Percentiles rank a stretch among this genome's conserved stretches.
phyloP scores from a whole-genome alignment of 2,888 invertebrate genomes.

The Caradrina kadenii region DNA sequence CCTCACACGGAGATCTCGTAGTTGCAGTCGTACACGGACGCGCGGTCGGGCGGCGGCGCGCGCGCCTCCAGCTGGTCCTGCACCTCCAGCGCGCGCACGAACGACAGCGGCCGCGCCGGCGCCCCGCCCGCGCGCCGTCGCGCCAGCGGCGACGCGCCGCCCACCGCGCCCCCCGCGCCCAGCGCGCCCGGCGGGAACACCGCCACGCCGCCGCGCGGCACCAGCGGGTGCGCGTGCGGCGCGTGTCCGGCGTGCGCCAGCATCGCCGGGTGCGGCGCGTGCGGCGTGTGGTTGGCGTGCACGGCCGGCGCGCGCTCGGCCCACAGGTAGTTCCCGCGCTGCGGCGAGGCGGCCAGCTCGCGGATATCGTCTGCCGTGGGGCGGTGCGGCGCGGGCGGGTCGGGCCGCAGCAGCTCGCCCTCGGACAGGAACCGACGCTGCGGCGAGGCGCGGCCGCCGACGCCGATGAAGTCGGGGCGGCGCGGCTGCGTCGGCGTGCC shows the following conservation, averaged over 20 bases:
- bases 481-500: constrained; percentile 97
- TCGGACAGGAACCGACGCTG: constrained; percentile 95
- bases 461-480: constrained; percentile 96
- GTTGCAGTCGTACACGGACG: constrained; percentile 98
- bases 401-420: constrained; percentile 94
- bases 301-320: constrained; percentile 82
- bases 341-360: constrained; percentile 96
- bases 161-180: constrained; percentile 71
- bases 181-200: constrained; percentile 82
- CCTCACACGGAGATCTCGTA: constrained; percentile 98
- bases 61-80: constrained; percentile 96
- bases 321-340: constrained; percentile 91
- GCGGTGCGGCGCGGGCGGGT: constrained; percentile 93
- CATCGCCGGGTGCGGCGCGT: constrained; percentile 65
- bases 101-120: constrained; percentile 94
- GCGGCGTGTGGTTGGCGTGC: constrained; percentile 64
- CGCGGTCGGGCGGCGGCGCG: constrained; percentile 92
- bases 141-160: constrained; percentile 76
- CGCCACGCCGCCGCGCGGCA: constrained; percentile 78
- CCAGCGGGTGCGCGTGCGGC: constrained; percentile 69
- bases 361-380: constrained; percentile 93
- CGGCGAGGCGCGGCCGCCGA: constrained; percentile 92
- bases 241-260: constrained; percentile 74
- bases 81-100: constrained; percentile 97
- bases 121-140: constrained; percentile 87